These are phyloP conservation scores for Pristionchus japonicus DNA, from an alignment of 2,888 invertebrate species.

Conservation along the genomic window DNA sequence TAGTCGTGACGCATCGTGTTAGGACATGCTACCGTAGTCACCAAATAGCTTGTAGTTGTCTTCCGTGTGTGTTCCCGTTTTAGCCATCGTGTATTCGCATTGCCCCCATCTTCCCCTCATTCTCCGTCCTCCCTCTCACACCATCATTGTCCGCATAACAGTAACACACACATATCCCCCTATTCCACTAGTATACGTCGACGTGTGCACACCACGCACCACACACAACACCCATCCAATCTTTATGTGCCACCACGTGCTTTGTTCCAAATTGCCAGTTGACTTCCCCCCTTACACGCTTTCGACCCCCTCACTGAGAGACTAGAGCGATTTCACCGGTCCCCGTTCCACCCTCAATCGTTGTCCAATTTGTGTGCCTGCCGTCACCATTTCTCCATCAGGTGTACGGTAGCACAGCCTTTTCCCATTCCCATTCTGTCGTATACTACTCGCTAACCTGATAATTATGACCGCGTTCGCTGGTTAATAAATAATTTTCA, in stretches of 20 bases:
- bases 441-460: slow-evolving; percentile 27
- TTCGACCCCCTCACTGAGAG: slow-evolving; percentile 25
- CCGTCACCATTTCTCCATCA: neutral
- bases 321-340: slow-evolving; percentile 39
- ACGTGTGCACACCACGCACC: slow-evolving; percentile 30
- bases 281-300: slow-evolving; percentile 34
- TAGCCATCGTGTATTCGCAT: slow-evolving; percentile 21
- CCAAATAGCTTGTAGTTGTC: neutral
- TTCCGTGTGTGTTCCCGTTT: slow-evolving; percentile 42
- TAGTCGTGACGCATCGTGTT: slow-evolving; percentile 26
- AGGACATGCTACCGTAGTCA: neutral
- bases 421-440: slow-evolving; percentile 25
- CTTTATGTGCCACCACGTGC: slow-evolving; percentile 40
- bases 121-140: neutral
- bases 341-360: neutral
- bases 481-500: slow-evolving; percentile 23
- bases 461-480: slow-evolving; percentile 26
- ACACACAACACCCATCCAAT: neutral
- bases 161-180: slow-evolving; percentile 27
- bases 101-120: neutral
- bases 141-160: slow-evolving; percentile 30
- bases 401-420: neutral
- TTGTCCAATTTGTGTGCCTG: slow-evolving; percentile 22
- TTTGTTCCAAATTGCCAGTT: slow-evolving; percentile 45
- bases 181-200: neutral